phyloP scores from a whole-genome alignment of 2,888 invertebrate genomes.

The Prosopocoilus inquinatus region DNA sequence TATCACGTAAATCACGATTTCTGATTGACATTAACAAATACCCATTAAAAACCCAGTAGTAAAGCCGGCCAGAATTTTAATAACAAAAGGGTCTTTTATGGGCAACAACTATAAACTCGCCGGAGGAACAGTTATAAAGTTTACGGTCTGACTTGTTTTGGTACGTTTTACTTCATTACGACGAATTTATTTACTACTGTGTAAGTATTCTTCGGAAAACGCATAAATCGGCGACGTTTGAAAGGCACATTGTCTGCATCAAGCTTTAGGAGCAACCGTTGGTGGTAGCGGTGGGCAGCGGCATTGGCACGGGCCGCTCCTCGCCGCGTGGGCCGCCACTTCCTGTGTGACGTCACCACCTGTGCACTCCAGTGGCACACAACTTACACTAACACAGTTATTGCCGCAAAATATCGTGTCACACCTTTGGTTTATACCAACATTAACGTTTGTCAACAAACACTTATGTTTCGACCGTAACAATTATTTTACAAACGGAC shows the following conservation, averaged over 20 bases:
- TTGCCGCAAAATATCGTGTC: slow-evolving; percentile 1
- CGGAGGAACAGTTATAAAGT: no score
- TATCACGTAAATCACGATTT: no score
- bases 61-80: no score
- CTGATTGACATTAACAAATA: no score
- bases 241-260: slow-evolving; percentile 18
- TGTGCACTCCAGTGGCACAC: slow-evolving; percentile 35
- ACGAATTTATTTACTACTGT: background rate
- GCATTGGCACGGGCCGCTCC: slow-evolving; percentile 48
- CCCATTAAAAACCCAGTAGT: no score
- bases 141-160: no score
- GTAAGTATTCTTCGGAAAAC: slow-evolving; percentile 1
- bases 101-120: no score
- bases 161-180: background rate
- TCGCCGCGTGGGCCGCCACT: slow-evolving; percentile 45
- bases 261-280: slow-evolving; percentile 24
- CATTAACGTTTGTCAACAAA: background rate
- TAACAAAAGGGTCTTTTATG: no score
- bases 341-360: slow-evolving; percentile 47
- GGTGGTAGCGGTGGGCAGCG: slow-evolving; percentile 40
- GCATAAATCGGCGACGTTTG: slow-evolving; percentile 14
- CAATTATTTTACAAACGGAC: no score
- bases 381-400: slow-evolving; percentile 25
- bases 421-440: background rate
- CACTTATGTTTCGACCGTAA: no score